Evolutionary conservation across 2,113 vertebrate species (phyloP), one percentile per base, ranked within the genome.

Genomic region (Tetrao urogallus): DNA sequence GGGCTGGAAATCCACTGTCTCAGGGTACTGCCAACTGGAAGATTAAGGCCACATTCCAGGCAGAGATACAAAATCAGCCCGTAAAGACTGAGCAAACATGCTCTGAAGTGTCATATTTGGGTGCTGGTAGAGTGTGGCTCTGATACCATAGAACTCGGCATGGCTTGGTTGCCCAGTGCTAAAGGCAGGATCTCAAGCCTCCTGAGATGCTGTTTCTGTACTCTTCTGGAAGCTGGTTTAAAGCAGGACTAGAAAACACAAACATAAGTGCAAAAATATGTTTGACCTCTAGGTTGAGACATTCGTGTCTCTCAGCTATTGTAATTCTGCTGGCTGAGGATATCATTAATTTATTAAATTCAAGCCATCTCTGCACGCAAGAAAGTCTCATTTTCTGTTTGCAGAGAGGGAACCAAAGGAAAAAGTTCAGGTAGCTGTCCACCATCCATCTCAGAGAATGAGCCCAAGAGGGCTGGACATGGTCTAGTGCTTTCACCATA

Each of bases 141-240:
- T 72, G 71, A 69, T 32, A 63, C 47, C 34, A 2, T 3, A 13
- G 34, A 56, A 18, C 0, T 0, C 0, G 1, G 34, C 47, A 30
- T 11, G 40, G 34, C 66, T 67, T 57, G 52, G 6, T 6, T 56
- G 58, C 30, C 45, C 30, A 6, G 11, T n/a, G 30, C 21, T 50
- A 1, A 22, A 40, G 75, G 28, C 47, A 63, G 58, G 47, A 50
- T 47, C 67, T 82, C 65, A 24, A 52, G n/a, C 22, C 34, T 9
- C 18, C 20, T 38, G 25, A 13, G 60, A 30, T 47, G 56, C 28
- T 12, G 3, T 88, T 75, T 28, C 56, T 42, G 40, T 8, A 4
- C 14, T 36, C 28, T 13, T 15, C n/a, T 54, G 43, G 74, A 70
- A 79, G 8, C 18, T 12, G 48, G 8, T 77, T 73, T 34, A 63